Evolutionary conservation across 2,113 vertebrate genomes (phyloP), one percentile per base, ranked within the genome.

Genomic region (Odocoileus virginianus): DNA sequence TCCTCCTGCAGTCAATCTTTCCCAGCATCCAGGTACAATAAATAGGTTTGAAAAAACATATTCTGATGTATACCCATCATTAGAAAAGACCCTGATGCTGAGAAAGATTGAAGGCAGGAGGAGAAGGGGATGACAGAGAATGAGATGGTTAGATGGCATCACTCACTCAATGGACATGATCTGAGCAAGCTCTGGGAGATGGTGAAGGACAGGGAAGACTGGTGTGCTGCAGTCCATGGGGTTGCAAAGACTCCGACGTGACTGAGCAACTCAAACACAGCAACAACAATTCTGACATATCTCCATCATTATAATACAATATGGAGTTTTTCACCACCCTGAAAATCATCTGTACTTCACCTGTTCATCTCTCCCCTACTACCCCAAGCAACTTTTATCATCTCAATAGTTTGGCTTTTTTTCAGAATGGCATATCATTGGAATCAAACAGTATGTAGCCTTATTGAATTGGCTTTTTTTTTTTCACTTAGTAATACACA

Each of bases 231-330:
- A 67, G 7, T 36, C 64, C 33, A 19, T 36, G 33, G 33, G 33
- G 8, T 67, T 3, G 0, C 64, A 67, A n/a, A 67, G 64, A 67
- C 16, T n/a, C 16, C 0, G 16, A 67, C 1, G 0, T n/a, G 33
- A 67, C 61, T 67, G 61, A 67, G 17, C 16, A 19, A 67, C 2
- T 21, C 33, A 36, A 67, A 67, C 36, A 67, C 1, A 19, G 64
- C 33, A 67, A n/a, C 33, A 19, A 67, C 64, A 67, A 19, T 67
- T 67, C 64, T 19, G 74, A 83, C 45, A 93, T 47, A 64, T 45
- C 54, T 13, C 14, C 19, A 60, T 57, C 43, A 27, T 74, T 82
- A 43, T 57, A 52, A 19, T 55, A 67, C 54, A 43, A 40, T 33
- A 28, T 10, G 60, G 19, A 50, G 8, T 79, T 43, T 89, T 83